phyloP scores from a whole-genome alignment of 2,113 vertebrate species.

The Triplophysa dalaica region DNA sequence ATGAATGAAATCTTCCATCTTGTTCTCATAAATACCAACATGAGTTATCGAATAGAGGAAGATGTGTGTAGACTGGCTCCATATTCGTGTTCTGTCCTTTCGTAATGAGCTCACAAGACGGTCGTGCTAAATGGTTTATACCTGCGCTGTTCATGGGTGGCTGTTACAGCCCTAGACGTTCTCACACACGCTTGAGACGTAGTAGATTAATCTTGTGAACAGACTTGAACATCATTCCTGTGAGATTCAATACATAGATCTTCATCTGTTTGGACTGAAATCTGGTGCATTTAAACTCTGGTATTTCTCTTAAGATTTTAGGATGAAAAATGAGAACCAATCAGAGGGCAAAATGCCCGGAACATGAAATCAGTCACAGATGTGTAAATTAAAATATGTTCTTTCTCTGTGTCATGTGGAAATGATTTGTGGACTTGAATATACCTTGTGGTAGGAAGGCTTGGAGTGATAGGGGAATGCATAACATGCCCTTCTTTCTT shows the following conservation, averaged over 20 bases:
- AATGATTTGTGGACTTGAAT: slow-evolving; percentile 60
- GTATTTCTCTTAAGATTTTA: background rate
- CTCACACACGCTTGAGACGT: background rate
- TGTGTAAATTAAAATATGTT: slow-evolving; percentile 57
- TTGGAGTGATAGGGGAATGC: slow-evolving; percentile 36
- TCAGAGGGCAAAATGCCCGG: slow-evolving; percentile 43
- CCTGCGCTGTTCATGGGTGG: slow-evolving; percentile 9
- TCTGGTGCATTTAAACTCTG: background rate
- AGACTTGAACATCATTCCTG: background rate
- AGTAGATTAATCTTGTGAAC: background rate
- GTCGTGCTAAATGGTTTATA: slow-evolving; percentile 9
- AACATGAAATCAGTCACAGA: slow-evolving; percentile 59
- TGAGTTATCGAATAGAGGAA: background rate
- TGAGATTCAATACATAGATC: background rate
- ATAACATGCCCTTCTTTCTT: slow-evolving; percentile 36
- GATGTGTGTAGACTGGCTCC: slow-evolving; percentile 1
- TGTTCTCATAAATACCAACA: slow-evolving; percentile 53
- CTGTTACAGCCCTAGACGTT: background rate
- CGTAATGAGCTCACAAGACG: slow-evolving; percentile 7
- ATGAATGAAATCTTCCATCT: slow-evolving; percentile 39
- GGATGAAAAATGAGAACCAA: slow-evolving; percentile 21
- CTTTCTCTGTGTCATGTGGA: slow-evolving; percentile 56
- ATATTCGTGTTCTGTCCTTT: background rate
- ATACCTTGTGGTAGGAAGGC: slow-evolving; percentile 50
- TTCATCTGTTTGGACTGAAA: background rate